Base-by-base conservation (phyloP, 2,888 invertebrate species). In the Mimumesa dahlbomi region DNA sequence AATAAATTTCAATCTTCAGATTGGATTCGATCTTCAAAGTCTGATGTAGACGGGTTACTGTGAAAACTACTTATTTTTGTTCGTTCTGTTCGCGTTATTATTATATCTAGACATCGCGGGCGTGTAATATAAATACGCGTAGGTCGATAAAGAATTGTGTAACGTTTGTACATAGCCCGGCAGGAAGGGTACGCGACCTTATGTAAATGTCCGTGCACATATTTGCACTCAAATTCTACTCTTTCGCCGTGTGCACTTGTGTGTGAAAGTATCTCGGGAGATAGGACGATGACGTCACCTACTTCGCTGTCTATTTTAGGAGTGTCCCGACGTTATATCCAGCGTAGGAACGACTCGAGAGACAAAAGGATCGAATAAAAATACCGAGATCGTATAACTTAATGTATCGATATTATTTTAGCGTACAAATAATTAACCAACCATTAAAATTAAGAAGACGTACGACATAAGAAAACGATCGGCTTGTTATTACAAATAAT, bases 341-440 rank as follows among this genome's bases (percentile, higher is more conserved):
- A 75, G 75, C 77, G 79, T 69, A 75, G 72, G 66, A 69, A 53
- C 63, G 45, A 48, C 40, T 61, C 62, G 29, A 25, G 62, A 64
- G 59, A 61, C 43, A 57, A 75, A 77, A 78, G 75, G 79, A 81
- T 50, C 48, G 31, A 70, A 74, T 58, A 74, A 74, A 69, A 62
- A 62, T 53, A 49, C 65, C n/a, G n/a, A 70, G 78, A 82, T 82
- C 72, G 66, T 82, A 79, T 85, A 84, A 85, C 83, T 86, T 85
- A 84, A 85, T 79, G 73, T 79, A 77, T 84, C 68, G 70, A 64
- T 85, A 85, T 84, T 85, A 84, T 86, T 84, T n/a, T 82, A 81
- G 79, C 81, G 81, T 87, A 87, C 87, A 87, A 87, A 87, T 87
- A 86, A 87, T 87, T 85, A 86, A 84, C 79, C 82, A 86, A 84